A percentile compares a stretch with the other conserved stretches of the same genome.
Conservation (phyloP, 2,113 vertebrate genomes). For the Marmota flaviventris region DNA sequence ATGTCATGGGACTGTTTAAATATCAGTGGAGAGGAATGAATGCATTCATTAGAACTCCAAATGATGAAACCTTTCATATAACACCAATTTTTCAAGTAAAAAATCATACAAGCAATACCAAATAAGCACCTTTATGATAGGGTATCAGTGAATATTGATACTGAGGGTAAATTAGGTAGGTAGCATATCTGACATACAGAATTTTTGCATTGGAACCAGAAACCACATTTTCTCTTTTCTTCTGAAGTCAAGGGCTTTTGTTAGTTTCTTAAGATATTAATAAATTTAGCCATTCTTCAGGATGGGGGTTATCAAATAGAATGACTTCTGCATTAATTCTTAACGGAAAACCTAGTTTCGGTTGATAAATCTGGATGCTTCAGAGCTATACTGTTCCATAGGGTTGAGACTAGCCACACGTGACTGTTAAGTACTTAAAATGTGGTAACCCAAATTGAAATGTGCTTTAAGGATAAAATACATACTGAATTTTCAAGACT, state of each 20-base stretch:
- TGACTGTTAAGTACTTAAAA: background rate
- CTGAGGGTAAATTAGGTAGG: background rate
- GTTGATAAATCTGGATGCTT: background rate
- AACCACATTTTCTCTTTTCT: slow-evolving; percentile 12
- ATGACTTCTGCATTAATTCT: background rate
- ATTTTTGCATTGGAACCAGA: slow-evolving; percentile 1
- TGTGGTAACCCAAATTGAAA: background rate
- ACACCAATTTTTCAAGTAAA: slow-evolving; percentile 52
- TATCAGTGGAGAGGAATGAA: slow-evolving; percentile 14
- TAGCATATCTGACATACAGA: background rate
- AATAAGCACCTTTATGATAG: slow-evolving; percentile 1
- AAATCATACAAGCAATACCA: slow-evolving; percentile 42
- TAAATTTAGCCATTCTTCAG: slow-evolving; percentile 41
- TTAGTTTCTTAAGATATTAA: slow-evolving; percentile 36
- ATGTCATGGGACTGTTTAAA: background rate
- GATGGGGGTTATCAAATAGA: background rate
- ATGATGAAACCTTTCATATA: slow-evolving; percentile 34
- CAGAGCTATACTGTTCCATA: background rate
- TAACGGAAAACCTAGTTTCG: slow-evolving; percentile 33
- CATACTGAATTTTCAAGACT: background rate
- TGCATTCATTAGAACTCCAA: slow-evolving; percentile 32
- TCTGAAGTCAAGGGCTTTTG: slow-evolving; percentile 17
- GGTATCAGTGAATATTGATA: background rate
- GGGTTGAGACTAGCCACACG: background rate
- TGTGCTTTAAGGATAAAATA: background rate